A percentile compares a stretch with the other conserved stretches of the same genome.
Evolutionary conservation across 2,797 vertebrate genomes (phyloP).

Genomic region (Cottoperca gobio): DNA sequence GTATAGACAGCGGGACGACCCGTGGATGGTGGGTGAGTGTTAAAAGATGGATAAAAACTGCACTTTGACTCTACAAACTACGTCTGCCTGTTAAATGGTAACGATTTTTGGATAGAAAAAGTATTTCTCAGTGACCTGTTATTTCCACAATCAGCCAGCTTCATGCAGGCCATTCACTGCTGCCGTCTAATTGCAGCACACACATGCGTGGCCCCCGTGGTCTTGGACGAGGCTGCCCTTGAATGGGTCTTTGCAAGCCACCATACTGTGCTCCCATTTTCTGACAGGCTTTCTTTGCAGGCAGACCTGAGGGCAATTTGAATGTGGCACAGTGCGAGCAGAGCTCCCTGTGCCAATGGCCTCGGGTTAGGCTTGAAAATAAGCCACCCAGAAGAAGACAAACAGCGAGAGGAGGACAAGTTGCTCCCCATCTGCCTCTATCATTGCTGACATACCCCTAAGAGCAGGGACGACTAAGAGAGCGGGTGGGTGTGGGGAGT

Average conservation of each 20-base stretch:
- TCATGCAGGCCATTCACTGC: not conserved
- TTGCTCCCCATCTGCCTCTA: slow-evolving; percentile 47
- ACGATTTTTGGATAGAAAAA: not conserved
- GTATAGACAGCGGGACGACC: no score
- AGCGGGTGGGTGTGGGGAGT: slow-evolving; percentile 18
- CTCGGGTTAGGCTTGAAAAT: slow-evolving; percentile 52
- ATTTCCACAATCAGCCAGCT: slow-evolving; percentile 17
- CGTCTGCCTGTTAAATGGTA: no score
- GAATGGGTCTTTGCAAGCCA: slow-evolving; percentile 24
- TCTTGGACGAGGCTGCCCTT: slow-evolving; percentile 16
- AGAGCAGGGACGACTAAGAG: slow-evolving; percentile 10
- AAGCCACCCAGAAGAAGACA: slow-evolving; percentile 51
- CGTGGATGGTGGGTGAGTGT: no score
- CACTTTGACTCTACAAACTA: not conserved
- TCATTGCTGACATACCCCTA: slow-evolving; percentile 18
- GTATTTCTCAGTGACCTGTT: not conserved
- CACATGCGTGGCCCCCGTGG: slow-evolving; percentile 5
- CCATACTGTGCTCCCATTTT: slow-evolving; percentile 69
- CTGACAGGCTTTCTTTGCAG: slow-evolving; percentile 52
- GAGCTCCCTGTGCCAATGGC: slow-evolving; percentile 54
- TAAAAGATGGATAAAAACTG: no score
- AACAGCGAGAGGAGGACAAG: slow-evolving; percentile 23
- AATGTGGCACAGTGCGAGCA: slow-evolving; percentile 38
- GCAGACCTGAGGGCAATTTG: slow-evolving; percentile 52
- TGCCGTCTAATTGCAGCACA: not conserved